Base-by-base conservation (phyloP, 2,797 vertebrate genomes). In the Pitangus sulphuratus region DNA sequence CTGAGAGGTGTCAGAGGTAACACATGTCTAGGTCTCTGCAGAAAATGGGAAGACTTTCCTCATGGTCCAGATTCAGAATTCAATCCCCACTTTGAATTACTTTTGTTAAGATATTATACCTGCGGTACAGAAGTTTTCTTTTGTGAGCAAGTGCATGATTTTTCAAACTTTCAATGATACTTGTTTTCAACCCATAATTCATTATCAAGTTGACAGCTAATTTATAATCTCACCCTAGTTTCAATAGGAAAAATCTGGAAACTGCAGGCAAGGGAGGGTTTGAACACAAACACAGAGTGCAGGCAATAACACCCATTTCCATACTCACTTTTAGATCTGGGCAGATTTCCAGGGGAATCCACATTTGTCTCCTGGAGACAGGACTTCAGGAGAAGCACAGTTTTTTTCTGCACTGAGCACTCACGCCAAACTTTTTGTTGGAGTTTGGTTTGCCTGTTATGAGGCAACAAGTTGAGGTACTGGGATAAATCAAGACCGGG, bases 271-370 rank as follows among this genome's bases (percentile, higher is more conserved):
- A 50, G 62, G 56, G 58, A 75, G 89, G 22, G 61, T 76, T 91
- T 68, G 58, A 87, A 86, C 37, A 51, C 69, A 91, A 93, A 50
- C 75, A 44, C 53, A 8, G 33, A 35, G 66, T 25, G 74, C 80
- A 64, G 51, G 66, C 64, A 94, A 7, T 54, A 85, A 37, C 83
- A 53, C 26, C 83, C 53, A 44, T 88, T 68, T 93, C 80, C 85
- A 84, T 47, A 24, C 7, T 22, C 44, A 30, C 40, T 26, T 79
- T 62, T 31, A 87, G 69, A 56, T 89, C 62, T 66, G 80, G 87
- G 77, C 80, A 93, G 60, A 64, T 93, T 89, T 68, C 93, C 89
- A 95, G 71, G 50, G 35, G 16, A 78, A 89, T 81, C 54, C 50
- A 5, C 21, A 6, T 78, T 66, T 76, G 42, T 77, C 71, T 92